Conservation (phyloP, 2,888 invertebrate genomes). For the Folsomia manolachei region DNA sequence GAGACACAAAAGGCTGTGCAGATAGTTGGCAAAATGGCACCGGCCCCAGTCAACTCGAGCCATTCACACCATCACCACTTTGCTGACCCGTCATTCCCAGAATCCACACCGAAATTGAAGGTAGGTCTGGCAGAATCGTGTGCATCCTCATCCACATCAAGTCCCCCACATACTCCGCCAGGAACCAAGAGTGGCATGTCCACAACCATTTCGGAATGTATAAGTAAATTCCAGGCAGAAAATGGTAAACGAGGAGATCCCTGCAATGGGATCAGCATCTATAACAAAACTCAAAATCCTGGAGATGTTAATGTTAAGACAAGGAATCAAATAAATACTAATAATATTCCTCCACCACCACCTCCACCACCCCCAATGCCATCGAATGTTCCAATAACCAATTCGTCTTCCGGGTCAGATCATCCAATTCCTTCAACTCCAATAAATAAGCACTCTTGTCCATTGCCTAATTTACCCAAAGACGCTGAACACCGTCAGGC, state of each 20-base stretch:
- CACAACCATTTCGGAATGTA: slow-evolving; percentile 3
- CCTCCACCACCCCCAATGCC: slow-evolving; percentile 49
- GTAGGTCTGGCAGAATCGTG: slow-evolving; percentile 28
- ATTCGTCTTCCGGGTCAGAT: too few species aligned
- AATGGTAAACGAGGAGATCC: neutral
- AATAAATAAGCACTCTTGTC: neutral
- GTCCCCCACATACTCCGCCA: slow-evolving; percentile 40
- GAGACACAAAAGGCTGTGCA: slow-evolving; percentile 37
- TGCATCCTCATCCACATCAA: slow-evolving; percentile 32
- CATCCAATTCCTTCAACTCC: neutral
- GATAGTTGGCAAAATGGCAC: slow-evolving; percentile 33
- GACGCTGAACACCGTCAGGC: too few species aligned
- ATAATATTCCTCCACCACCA: slow-evolving; percentile 44
- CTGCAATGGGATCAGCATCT: neutral
- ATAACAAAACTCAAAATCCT: slow-evolving; percentile 3
- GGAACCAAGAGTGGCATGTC: slow-evolving; percentile 25
- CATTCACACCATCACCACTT: slow-evolving; percentile 42
- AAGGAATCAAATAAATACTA: slow-evolving; percentile 33
- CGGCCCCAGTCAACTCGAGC: slow-evolving; percentile 43
- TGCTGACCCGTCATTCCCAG: slow-evolving; percentile 41
- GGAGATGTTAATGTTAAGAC: neutral
- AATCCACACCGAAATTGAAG: slow-evolving; percentile 35
- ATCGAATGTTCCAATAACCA: too few species aligned
- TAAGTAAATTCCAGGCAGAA: neutral
- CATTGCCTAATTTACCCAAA: slow-evolving; percentile 1